Conservation (phyloP, 2,113 vertebrate species). For the Epinephelus lanceolatus region DNA sequence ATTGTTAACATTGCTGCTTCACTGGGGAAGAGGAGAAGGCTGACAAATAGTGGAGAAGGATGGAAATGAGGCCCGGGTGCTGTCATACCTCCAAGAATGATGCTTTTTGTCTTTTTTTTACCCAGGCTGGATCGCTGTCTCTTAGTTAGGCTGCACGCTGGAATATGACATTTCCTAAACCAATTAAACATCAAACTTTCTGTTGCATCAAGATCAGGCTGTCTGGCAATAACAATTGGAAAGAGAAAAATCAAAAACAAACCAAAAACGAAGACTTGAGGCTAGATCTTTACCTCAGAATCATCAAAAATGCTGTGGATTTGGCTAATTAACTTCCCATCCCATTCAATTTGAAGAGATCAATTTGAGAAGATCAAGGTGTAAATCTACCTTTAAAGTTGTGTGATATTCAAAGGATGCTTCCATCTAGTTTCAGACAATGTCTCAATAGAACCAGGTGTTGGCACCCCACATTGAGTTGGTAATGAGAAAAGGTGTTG, state of each 20-base stretch:
- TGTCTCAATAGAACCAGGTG: conserved; percentile 29
- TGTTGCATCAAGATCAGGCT: conserved; percentile 46
- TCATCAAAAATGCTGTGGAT: conserved; percentile 36
- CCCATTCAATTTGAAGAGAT: conserved; percentile 31
- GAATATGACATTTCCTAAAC: conserved; percentile 70
- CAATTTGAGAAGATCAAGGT: conserved; percentile 34
- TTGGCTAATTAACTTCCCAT: conserved; percentile 44
- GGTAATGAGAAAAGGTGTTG: conserved; percentile 7
- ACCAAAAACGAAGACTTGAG: conserved; percentile 23
- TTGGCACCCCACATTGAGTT: conserved; percentile 32
- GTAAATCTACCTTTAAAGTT: conserved; percentile 19
- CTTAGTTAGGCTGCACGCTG: conserved; percentile 46
- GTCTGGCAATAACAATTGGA: conserved; percentile 48
- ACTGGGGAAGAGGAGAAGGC: conserved; percentile 70
- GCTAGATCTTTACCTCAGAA: conserved; percentile 24
- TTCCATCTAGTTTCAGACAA: conserved; percentile 36
- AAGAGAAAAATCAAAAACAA: conserved; percentile 42
- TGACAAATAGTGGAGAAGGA: conserved; percentile 71
- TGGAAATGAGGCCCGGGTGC: conserved; percentile 74
- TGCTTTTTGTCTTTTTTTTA: conserved; percentile 70
- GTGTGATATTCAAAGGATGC: conserved; percentile 30
- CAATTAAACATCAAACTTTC: conserved; percentile 77
- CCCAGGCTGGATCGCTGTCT: conserved; percentile 57
- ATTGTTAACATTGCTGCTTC: conserved; percentile 84
- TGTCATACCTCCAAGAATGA: conserved; percentile 75